Evolutionary conservation across 2,797 vertebrate species (phyloP), one percentile per base, ranked within the genome.

Genomic region (Numenius phaeopus): DNA sequence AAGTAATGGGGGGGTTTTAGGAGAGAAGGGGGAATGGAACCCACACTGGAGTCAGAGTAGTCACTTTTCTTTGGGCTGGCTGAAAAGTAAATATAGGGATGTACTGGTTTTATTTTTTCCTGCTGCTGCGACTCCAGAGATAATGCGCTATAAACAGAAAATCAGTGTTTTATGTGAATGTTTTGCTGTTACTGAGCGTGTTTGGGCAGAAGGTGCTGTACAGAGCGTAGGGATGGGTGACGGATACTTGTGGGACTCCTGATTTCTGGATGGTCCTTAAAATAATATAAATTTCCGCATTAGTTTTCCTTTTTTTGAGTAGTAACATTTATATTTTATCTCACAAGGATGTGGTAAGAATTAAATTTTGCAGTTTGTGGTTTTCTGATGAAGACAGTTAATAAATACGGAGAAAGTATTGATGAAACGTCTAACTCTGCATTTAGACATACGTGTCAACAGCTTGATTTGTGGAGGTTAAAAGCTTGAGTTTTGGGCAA

Each of bases 341-440:
- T 89, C 44, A 11, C 2, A 4, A 84, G 94, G 83, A 87, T 83
- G 83, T 85, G 83, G 81, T 47, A 42, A 71, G 78, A 80, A 80
- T 54, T 42, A 70, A 44, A 57, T 70, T 39, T 32, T 75, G 75
- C 75, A 95, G 70, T 72, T 92, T 87, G 81, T 65, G 86, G 59
- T 86, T 95, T 95, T 80, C 78, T 77, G 84, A 26, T 70, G 70
- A 72, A 82, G 55, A 23, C 67, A 72, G 82, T 66, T 92, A 76
- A 82, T 84, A 83, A 67, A 92, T 27, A 18, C 20, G 10, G 57
- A 80, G 84, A 78, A 95, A 52, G 34, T 40, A 13, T 9, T 47
- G 92, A 46, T 87, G 83, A 59, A 59, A 77, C 2, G 2, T 66
- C 34, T 39, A 16, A 52, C 37, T 42, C 1, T 23, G 83, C 61